Evolutionary conservation across 2,113 vertebrate species (phyloP).

Genomic region (Myrmecophaga tridactyla): DNA sequence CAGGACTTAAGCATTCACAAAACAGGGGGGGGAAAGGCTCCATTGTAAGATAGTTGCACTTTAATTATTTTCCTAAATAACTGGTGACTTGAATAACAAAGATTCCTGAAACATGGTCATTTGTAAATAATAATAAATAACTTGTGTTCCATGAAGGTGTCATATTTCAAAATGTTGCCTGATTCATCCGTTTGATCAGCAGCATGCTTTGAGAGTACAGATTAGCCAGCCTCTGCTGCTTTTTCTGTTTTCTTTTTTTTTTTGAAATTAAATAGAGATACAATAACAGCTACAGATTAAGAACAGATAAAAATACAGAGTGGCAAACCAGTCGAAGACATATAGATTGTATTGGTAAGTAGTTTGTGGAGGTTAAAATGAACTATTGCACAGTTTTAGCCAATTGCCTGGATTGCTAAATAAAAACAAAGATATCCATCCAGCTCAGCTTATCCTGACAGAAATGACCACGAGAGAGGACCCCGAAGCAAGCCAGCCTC

Average conservation of each 20-base stretch:
- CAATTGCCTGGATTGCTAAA: slow-evolving; percentile 40
- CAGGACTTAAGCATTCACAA: background rate
- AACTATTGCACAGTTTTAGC: slow-evolving; percentile 23
- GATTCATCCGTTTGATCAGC: background rate
- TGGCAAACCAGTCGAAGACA: fast-evolving
- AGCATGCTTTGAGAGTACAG: background rate
- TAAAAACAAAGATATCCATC: slow-evolving; percentile 38
- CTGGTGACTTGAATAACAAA: background rate
- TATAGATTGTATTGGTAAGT: background rate
- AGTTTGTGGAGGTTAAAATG: background rate
- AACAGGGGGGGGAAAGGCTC: background rate
- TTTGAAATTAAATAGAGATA: background rate
- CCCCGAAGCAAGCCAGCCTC: background rate
- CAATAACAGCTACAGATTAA: background rate
- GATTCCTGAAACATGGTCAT: background rate
- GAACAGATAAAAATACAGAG: background rate
- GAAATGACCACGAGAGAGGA: slow-evolving; percentile 26
- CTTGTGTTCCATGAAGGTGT: background rate
- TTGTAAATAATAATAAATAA: background rate
- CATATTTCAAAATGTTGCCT: background rate
- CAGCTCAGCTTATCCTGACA: background rate
- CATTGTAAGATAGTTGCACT: background rate
- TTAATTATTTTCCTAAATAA: background rate
- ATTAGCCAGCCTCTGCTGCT: background rate
- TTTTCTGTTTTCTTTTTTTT: too few relatives aligned